These are phyloP conservation scores for Lottia gigantea DNA, from an alignment of 2,888 invertebrate genomes.

Conservation along the genomic window DNA sequence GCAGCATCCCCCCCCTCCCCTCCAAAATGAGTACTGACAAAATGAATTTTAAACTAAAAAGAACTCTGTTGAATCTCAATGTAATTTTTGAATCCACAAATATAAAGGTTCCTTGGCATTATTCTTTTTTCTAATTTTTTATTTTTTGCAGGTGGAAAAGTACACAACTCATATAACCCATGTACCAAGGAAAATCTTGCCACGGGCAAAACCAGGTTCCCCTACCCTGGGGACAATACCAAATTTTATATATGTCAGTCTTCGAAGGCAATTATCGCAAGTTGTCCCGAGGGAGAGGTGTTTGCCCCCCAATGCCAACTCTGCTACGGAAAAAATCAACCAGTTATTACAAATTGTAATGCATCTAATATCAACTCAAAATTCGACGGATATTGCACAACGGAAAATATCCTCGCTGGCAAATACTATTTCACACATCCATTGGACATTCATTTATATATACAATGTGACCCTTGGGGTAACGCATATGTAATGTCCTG, in stretches of 20 bases:
- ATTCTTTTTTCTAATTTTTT: not conserved
- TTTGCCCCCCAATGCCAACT: slow-evolving; percentile 7
- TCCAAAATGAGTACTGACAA: too few species aligned
- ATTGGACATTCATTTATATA: slow-evolving; percentile 38
- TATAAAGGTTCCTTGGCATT: too few species aligned
- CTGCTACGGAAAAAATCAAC: slow-evolving; percentile 4
- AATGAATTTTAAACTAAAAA: too few species aligned
- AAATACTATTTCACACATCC: slow-evolving; percentile 35
- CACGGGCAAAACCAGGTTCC: slow-evolving; percentile 35
- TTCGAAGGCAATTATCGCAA: slow-evolving; percentile 38
- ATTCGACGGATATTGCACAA: slow-evolving; percentile 35
- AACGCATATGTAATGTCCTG: slow-evolving; percentile 34
- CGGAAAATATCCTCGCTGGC: slow-evolving; percentile 23
- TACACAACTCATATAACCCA: slow-evolving; percentile 27
- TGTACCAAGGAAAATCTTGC: slow-evolving; percentile 37
- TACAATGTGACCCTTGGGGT: slow-evolving; percentile 46
- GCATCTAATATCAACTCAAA: not conserved
- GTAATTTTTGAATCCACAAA: too few species aligned
- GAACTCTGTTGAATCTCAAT: too few species aligned
- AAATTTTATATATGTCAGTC: slow-evolving; percentile 47
- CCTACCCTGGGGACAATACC: slow-evolving; percentile 38
- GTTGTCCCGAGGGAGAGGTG: slow-evolving; percentile 38
- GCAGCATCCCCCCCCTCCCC: too few species aligned
- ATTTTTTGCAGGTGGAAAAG: not conserved
- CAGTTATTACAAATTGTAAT: slow-evolving; percentile 7